Conservation (phyloP, 1,140 invertebrate genomes). For the Drosophila micromelanica region DNA sequence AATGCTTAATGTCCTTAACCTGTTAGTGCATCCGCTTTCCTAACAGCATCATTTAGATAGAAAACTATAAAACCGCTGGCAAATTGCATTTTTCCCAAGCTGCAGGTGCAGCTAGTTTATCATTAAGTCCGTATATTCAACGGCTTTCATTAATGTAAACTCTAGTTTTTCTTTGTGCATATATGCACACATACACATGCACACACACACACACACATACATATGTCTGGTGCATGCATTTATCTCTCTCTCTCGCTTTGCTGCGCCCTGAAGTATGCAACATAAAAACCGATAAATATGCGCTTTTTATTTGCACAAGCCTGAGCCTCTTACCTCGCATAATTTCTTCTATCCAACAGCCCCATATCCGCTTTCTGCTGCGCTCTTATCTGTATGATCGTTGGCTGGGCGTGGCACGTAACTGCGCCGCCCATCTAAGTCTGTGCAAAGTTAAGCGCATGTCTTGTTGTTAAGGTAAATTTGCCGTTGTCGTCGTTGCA, state of each 20-base stretch:
- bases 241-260: conserved; percentile 32
- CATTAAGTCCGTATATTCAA: conserved; percentile 62
- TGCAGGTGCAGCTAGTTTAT: conserved; percentile 58
- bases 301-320: conserved; percentile 49
- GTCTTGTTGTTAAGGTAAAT: conserved; percentile 68
- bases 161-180: conserved; percentile 20
- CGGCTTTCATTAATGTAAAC: conserved; percentile 61
- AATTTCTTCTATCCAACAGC: conserved; percentile 5
- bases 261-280: conserved; percentile 65
- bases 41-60: conserved; percentile 16
- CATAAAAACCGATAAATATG: conserved; percentile 70
- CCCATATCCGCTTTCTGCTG: neutral
- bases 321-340: conserved; percentile 24
- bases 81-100: conserved; percentile 54
- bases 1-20: neutral
- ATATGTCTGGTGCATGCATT: conserved; percentile 6
- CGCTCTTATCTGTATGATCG: conserved; percentile 46
- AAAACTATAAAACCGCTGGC: conserved; percentile 3
- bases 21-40: conserved; percentile 5
- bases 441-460: conserved; percentile 21
- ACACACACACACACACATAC: neutral
- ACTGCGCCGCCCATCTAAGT: neutral
- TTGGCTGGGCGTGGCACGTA: conserved; percentile 36
- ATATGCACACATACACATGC: neutral
- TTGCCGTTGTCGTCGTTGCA: conserved; percentile 44